phyloP scores from a whole-genome alignment of 2,888 invertebrate species.

The Zootermopsis nevadensis region DNA sequence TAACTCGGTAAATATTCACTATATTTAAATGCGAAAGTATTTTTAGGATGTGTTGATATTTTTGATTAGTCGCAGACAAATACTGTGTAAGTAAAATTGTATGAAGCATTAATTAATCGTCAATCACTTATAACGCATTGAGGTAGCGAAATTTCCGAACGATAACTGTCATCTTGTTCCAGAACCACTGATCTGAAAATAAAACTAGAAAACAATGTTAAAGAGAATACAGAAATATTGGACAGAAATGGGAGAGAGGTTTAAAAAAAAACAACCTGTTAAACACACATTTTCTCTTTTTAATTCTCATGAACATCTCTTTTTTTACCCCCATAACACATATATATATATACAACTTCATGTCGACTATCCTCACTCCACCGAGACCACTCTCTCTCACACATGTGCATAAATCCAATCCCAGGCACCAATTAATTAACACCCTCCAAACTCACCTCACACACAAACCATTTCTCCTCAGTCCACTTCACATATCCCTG shows the following conservation, averaged over 20 bases:
- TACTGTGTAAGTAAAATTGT: too few species aligned
- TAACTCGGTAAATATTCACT: too few species aligned
- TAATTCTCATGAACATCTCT: background rate
- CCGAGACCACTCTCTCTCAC: constrained; percentile 18
- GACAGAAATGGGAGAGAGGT: background rate
- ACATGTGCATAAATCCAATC: constrained; percentile 44
- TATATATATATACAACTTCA: background rate
- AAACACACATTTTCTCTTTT: constrained; percentile 10
- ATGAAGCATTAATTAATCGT: too few species aligned
- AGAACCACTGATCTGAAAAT: constrained; percentile 8
- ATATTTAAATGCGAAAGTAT: too few species aligned
- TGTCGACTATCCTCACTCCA: background rate
- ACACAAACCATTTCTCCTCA: constrained; percentile 9
- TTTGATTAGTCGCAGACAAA: too few species aligned
- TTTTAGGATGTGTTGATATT: too few species aligned
- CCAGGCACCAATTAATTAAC: constrained; percentile 43
- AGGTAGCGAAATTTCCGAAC: background rate
- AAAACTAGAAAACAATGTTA: background rate
- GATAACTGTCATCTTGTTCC: background rate
- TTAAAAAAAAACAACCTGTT: constrained; percentile 25
- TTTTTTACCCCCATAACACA: background rate
- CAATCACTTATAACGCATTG: too few species aligned
- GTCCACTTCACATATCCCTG: background rate
- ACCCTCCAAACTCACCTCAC: constrained; percentile 34
- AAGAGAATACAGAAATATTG: background rate